A percentile compares a stretch with the other conserved stretches of the same genome.
Conservation (phyloP, 2,113 vertebrate species). For the Trogon surrucura region DNA sequence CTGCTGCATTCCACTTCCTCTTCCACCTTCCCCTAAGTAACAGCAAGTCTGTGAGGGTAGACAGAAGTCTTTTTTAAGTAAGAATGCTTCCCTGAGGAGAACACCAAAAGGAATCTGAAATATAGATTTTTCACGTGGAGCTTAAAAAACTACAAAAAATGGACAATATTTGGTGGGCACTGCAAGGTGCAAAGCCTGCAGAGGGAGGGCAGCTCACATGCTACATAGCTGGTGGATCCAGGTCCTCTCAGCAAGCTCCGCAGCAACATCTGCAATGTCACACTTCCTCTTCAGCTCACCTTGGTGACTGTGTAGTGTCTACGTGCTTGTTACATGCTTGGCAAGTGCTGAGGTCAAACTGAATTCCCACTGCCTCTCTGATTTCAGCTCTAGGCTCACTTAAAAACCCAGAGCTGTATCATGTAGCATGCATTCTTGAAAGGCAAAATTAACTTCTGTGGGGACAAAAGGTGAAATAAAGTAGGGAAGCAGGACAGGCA, state of each 20-base stretch:
- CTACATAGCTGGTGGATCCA: not conserved
- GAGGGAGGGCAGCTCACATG: not conserved
- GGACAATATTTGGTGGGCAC: not conserved
- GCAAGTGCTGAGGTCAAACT: not conserved
- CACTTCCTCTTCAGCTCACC: not conserved
- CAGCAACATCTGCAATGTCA: not conserved
- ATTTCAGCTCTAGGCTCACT: slow-evolving; percentile 20
- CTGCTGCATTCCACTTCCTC: not conserved
- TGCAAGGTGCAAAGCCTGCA: not conserved
- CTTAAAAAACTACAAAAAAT: not conserved
- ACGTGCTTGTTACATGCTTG: not conserved
- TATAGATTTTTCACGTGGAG: not conserved
- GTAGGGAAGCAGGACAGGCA: slow-evolving; percentile 8
- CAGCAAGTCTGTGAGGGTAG: not conserved
- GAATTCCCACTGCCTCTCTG: slow-evolving; percentile 44
- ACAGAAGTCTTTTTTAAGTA: not conserved
- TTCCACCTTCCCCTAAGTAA: not conserved
- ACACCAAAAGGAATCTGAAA: not conserved
- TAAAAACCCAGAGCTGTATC: slow-evolving; percentile 43
- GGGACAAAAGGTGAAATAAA: slow-evolving; percentile 62
- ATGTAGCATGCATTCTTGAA: slow-evolving; percentile 36
- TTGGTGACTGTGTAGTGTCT: not conserved
- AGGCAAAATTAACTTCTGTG: slow-evolving; percentile 54
- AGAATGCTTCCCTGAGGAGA: not conserved
- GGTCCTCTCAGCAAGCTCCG: not conserved